phyloP scores from a whole-genome alignment of 2,113 vertebrate species.

The Nothobranchius furzeri region DNA sequence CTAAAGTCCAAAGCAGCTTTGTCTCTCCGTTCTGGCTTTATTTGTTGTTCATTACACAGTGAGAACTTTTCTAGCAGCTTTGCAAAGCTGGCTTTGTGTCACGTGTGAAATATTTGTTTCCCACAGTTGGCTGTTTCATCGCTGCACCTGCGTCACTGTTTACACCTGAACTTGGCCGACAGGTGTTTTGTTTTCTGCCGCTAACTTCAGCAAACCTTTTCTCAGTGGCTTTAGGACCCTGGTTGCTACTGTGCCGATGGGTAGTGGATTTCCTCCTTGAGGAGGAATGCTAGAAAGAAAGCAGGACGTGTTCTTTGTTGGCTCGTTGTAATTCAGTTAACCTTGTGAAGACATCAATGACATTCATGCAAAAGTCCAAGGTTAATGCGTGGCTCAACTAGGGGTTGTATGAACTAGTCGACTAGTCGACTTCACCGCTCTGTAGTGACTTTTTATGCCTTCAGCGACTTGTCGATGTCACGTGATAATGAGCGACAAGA shows the following conservation, averaged over 20 bases:
- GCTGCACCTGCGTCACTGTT: conserved; percentile 66
- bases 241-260: conserved; percentile 27
- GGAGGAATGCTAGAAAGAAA: conserved; percentile 50
- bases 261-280: conserved; percentile 61
- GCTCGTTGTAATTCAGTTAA: conserved; percentile 40
- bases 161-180: conserved; percentile 42
- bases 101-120: conserved; percentile 25
- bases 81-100: conserved; percentile 19
- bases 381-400: background rate
- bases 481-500: no score
- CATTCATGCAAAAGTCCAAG: conserved; percentile 5
- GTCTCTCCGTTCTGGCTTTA: background rate
- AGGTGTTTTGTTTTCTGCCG: conserved; percentile 27
- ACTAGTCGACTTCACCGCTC: no score
- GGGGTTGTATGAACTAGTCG: no score
- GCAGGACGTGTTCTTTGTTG: conserved; percentile 36
- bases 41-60: conserved; percentile 5
- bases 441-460: no score
- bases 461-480: no score
- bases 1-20: background rate
- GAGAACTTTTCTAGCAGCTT: conserved; percentile 5
- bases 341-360: conserved; percentile 37
- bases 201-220: conserved; percentile 29
- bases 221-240: conserved; percentile 10
- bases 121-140: conserved; percentile 38